Percentiles rank a stretch among this genome's conserved stretches.
Conservation (phyloP, 2,888 invertebrate species). For the Opisthograptis luteolata region DNA sequence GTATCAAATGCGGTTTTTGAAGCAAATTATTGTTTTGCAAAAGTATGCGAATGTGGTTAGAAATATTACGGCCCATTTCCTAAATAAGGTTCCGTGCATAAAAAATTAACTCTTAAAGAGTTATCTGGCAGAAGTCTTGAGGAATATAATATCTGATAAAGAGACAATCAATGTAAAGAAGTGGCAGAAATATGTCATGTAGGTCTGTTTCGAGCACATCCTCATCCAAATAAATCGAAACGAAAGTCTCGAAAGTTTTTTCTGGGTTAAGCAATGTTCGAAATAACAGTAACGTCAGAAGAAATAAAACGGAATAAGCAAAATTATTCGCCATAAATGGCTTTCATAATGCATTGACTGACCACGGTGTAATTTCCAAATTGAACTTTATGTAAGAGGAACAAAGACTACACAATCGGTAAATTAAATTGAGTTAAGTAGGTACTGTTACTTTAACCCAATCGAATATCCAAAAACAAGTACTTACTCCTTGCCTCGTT, state of each 20-base stretch:
- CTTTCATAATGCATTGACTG: background rate
- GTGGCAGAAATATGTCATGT: too few relatives aligned
- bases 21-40: too few relatives aligned
- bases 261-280: slow-evolving; percentile 5
- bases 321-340: background rate
- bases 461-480: background rate
- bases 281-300: slow-evolving; percentile 2
- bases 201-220: too few relatives aligned
- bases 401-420: background rate
- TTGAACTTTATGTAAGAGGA: background rate
- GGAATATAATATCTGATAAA: too few relatives aligned
- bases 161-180: too few relatives aligned
- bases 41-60: too few relatives aligned
- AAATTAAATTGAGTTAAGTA: background rate
- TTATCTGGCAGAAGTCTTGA: too few relatives aligned
- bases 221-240: too few relatives aligned
- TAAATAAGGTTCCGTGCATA: too few relatives aligned
- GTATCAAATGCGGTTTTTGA: too few relatives aligned
- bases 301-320: slow-evolving; percentile 4
- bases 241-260: background rate
- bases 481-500: slow-evolving; percentile 22
- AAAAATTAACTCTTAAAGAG: too few relatives aligned
- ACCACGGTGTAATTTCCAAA: background rate
- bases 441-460: background rate
- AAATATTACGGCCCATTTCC: too few relatives aligned